Evolutionary conservation across 2,113 vertebrate genomes (phyloP).

Genomic region (Gila orcuttii): DNA sequence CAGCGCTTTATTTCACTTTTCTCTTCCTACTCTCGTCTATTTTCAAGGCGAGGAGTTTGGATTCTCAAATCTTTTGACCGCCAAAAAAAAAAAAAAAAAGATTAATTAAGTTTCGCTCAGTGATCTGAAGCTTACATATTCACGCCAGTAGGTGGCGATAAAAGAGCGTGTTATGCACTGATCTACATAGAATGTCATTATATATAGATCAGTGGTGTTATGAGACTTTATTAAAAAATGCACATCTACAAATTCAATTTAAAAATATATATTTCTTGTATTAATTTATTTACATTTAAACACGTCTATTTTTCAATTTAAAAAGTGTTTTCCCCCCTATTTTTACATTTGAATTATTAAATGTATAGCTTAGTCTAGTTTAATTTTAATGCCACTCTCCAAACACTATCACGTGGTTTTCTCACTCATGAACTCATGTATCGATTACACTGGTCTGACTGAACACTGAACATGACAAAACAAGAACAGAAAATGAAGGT

Average conservation of each 20-base stretch:
- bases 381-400: background rate
- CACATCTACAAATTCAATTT: background rate
- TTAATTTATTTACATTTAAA: background rate
- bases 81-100: background rate
- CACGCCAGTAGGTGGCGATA: background rate
- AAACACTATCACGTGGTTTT: background rate
- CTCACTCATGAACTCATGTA: background rate
- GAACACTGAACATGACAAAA: background rate
- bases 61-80: background rate
- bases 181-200: too few species aligned
- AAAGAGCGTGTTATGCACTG: background rate
- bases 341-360: background rate
- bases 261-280: background rate
- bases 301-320: background rate
- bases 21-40: too few species aligned
- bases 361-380: too few species aligned
- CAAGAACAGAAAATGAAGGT: background rate
- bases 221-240: background rate
- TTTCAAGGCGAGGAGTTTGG: too few species aligned
- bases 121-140: background rate
- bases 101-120: background rate
- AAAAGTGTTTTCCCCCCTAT: background rate
- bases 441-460: constrained; percentile 38
- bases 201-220: too few species aligned
- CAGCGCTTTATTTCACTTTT: too few species aligned